Conservation (phyloP, 2,113 vertebrate genomes). For the Falcunculus frontatus region DNA sequence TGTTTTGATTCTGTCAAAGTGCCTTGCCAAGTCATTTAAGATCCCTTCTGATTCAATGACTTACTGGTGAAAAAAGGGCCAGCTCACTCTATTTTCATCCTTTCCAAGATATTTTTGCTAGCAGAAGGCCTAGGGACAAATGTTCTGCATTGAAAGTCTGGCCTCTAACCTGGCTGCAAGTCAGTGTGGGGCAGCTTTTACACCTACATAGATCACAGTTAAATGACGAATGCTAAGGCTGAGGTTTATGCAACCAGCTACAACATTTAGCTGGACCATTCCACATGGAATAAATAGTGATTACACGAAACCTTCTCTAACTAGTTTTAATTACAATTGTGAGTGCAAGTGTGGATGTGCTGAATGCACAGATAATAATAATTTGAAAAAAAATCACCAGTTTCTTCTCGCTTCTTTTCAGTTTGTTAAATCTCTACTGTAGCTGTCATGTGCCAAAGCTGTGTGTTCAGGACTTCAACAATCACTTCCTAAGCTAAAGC, state of each 20-base stretch:
- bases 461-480: background rate
- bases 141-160: background rate
- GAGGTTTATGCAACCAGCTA: background rate
- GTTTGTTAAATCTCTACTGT: background rate
- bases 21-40: background rate
- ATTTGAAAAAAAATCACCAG: background rate
- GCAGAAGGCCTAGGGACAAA: background rate
- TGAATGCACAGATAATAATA: background rate
- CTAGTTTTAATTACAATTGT: background rate
- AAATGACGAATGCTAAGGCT: background rate
- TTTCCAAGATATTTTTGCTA: background rate
- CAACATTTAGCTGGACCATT: background rate
- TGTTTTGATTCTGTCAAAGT: background rate
- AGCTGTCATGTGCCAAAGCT: background rate
- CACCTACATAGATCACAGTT: background rate
- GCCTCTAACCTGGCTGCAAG: background rate
- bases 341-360: background rate
- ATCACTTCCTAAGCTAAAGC: background rate
- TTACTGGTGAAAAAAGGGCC: background rate
- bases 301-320: background rate
- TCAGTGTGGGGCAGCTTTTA: background rate
- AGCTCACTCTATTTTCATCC: background rate
- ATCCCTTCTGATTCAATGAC: background rate
- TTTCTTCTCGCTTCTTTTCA: background rate
- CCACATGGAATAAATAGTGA: rapidly evolving